A percentile compares a stretch with the other conserved stretches of the same genome.
Conservation (phyloP, 2,113 vertebrate species). For the Bos indicus region DNA sequence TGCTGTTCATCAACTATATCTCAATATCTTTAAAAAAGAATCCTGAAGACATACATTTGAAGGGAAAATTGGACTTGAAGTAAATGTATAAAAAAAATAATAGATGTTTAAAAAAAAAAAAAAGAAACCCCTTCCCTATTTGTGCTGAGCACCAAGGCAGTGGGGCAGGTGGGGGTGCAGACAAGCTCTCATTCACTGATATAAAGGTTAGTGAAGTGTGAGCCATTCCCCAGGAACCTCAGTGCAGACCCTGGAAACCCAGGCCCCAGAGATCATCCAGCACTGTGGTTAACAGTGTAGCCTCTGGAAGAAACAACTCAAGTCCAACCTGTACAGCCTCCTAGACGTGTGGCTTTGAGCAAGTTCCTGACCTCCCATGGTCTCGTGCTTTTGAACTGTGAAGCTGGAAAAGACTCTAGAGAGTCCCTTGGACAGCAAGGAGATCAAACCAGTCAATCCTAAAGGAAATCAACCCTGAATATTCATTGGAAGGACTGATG, state of each 20-base stretch:
- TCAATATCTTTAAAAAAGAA: neutral
- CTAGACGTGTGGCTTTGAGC: neutral
- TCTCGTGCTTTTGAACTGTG: neutral
- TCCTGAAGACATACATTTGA: neutral
- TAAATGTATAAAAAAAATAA: neutral
- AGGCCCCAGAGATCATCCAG: no score
- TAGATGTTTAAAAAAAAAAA: neutral
- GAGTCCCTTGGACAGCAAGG: neutral
- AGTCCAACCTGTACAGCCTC: neutral
- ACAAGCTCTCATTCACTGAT: neutral
- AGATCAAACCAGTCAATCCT: neutral
- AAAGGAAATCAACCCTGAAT: neutral
- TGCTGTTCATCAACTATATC: neutral
- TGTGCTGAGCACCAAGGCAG: neutral
- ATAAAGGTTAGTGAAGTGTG: neutral
- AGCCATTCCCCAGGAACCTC: neutral
- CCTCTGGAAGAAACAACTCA: neutral
- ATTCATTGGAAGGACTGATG: neutral
- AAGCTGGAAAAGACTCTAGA: neutral
- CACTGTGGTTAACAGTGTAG: neutral
- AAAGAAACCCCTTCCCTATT: neutral
- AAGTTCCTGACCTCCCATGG: neutral
- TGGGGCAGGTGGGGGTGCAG: neutral
- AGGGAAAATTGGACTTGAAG: neutral
- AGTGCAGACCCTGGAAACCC: neutral